These are phyloP conservation scores for Anthopleura xanthogrammica DNA, from an alignment of 92 coral and sea anemone genomes.

Conservation along the genomic window DNA sequence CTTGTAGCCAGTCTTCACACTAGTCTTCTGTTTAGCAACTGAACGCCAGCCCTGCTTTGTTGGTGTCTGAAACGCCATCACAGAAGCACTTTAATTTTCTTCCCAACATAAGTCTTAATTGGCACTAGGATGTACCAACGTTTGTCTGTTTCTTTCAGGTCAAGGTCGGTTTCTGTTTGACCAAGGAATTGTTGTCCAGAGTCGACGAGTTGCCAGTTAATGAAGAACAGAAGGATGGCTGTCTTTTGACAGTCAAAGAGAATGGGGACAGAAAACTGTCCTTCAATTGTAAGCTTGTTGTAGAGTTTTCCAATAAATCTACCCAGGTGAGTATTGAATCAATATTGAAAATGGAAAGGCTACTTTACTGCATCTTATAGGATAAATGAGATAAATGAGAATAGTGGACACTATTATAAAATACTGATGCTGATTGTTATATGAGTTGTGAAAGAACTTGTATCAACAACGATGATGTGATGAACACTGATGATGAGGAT, in stretches of 20 bases:
- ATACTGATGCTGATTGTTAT: no score
- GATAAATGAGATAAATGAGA: no score
- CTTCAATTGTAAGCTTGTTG: conserved; percentile 63
- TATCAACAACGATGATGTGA: no score
- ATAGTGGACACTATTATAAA: no score
- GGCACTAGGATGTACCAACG: not conserved
- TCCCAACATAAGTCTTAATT: no score
- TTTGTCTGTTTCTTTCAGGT: conserved; percentile 33
- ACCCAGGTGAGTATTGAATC: conserved; percentile 61
- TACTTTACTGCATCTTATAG: not conserved
- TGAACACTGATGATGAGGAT: no score
- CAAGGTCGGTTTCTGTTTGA: conserved; percentile 69
- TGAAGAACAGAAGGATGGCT: conserved; percentile 48
- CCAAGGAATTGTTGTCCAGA: conserved; percentile 61
- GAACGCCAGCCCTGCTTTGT: no score
- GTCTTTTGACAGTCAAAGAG: conserved; percentile 28
- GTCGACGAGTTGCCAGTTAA: conserved; percentile 50
- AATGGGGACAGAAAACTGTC: conserved; percentile 70
- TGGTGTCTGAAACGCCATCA: no score
- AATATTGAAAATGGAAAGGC: not conserved
- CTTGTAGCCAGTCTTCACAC: no score
- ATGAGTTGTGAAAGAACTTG: no score
- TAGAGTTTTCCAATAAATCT: conserved; percentile 75
- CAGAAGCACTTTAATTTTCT: no score
- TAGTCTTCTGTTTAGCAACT: not conserved